Conservation (phyloP, 2,888 invertebrate species). For the Pristionchus mayeri region DNA sequence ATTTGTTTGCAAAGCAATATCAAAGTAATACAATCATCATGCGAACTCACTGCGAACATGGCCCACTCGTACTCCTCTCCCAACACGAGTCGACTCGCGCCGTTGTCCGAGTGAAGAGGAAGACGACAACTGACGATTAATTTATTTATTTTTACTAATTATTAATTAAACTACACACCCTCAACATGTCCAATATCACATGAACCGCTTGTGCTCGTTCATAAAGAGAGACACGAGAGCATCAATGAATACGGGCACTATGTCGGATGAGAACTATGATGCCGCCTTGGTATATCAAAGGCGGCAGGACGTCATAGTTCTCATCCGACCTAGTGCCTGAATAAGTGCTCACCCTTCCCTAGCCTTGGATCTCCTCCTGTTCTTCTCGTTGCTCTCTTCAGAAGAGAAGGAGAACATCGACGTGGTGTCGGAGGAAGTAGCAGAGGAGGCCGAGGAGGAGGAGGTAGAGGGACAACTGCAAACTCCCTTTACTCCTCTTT, state of each 20-base stretch:
- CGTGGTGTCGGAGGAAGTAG: slow-evolving; percentile 32
- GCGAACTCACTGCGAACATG: slow-evolving; percentile 17
- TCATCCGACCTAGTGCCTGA: no score
- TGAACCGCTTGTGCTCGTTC: no score
- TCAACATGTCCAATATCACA: no score
- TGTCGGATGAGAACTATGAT: no score
- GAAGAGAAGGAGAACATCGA: slow-evolving; percentile 38
- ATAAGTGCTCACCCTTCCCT: slow-evolving; percentile 17
- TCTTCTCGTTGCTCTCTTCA: not conserved
- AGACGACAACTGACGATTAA: not conserved
- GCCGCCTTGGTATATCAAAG: no score
- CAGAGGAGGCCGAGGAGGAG: slow-evolving; percentile 17
- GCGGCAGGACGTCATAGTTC: no score
- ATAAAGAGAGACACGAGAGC: no score
- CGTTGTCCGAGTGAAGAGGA: not conserved
- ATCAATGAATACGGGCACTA: no score
- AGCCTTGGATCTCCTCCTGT: not conserved
- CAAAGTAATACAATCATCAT: no score
- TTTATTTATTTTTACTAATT: not conserved
- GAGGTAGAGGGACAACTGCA: slow-evolving; percentile 32
- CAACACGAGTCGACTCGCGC: slow-evolving; percentile 9
- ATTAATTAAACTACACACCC: no score
- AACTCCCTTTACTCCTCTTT: no score
- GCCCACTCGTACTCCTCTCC: slow-evolving; percentile 42
- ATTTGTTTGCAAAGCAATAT: no score